Evolutionary conservation across 2,797 vertebrate species (phyloP).

Genomic region (Pteropus rufus): DNA sequence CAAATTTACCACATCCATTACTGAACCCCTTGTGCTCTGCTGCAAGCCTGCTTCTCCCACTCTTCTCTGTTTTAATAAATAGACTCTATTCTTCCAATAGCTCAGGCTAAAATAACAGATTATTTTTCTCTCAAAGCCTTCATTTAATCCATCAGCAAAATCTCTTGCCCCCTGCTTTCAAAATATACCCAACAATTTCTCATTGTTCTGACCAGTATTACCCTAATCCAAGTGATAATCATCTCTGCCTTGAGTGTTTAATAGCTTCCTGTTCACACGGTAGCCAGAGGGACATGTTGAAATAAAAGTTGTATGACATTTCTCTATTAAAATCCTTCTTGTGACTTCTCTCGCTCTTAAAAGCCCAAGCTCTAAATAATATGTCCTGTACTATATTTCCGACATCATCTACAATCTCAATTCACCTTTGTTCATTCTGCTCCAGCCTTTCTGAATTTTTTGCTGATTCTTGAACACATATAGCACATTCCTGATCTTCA

Average conservation of each 20-base stretch:
- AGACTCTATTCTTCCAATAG: neutral
- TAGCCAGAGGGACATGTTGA: neutral
- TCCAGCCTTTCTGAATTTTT: neutral
- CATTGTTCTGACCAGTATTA: neutral
- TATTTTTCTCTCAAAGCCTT: neutral
- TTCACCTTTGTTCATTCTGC: neutral
- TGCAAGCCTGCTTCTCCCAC: neutral
- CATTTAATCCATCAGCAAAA: neutral
- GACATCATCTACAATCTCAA: neutral
- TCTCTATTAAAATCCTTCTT: neutral
- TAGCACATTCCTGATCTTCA: neutral
- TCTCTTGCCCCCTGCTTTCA: neutral
- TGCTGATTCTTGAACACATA: neutral
- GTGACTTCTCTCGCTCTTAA: neutral
- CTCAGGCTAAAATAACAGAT: neutral
- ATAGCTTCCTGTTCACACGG: neutral
- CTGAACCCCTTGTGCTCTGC: neutral
- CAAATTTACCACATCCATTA: neutral
- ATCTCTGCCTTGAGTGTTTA: neutral
- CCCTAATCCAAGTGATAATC: neutral
- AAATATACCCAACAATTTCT: neutral
- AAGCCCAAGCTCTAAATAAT: neutral
- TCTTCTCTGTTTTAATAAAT: neutral
- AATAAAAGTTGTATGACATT: neutral
- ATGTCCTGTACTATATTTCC: neutral